Evolutionary conservation across 2,888 invertebrate genomes (phyloP), one percentile per base, ranked within the genome.

Genomic region (Notocelia uddmanniana): DNA sequence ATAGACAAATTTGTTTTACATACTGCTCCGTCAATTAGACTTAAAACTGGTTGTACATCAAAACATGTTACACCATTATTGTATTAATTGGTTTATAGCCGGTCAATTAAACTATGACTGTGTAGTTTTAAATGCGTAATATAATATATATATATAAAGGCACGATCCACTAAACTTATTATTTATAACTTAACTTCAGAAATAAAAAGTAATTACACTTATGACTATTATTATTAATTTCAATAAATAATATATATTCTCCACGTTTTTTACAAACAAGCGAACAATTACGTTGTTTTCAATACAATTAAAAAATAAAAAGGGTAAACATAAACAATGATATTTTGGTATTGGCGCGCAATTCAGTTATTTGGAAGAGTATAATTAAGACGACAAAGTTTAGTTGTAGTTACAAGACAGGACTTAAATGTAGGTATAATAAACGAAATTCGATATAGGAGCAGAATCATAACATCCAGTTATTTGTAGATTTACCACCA

Each of bases 181-280:
- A 21, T 37, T 58, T 41, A 21, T 37, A 64, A 70, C 70, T 70
- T 64, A 70, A 63, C 37, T 34, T 66, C 19, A 19, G 37, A 70
- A 54, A 66, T 58, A 70, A 58, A 41, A 55, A 11, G 48, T 67
- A 67, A 72, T 62, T 67, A 68, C 72, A 59, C 71, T 70, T 70
- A 71, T 59, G 48, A 54, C 37, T 60, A 64, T 63, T 52, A 69
- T 21, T 57, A 41, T 69, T 69, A 69, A 60, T 69, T 69, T 60
- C 45, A 69, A 69, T 73, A 69, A 64, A 73, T 69, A 66, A 73
- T 60, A 69, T 69, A 62, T 59, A 60, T 63, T 73, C 54, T 55
- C 54, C 48, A 66, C 52, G 58, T 66, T 69, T 60, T 37, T 70
- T 74, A 70, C 60, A 31, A 63, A 52, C 45, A 68, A 58, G 67